Percentiles rank a stretch among this genome's conserved stretches.
phyloP scores from a whole-genome alignment of 2,888 invertebrate genomes.

The Eutolmus rufibarbis region DNA sequence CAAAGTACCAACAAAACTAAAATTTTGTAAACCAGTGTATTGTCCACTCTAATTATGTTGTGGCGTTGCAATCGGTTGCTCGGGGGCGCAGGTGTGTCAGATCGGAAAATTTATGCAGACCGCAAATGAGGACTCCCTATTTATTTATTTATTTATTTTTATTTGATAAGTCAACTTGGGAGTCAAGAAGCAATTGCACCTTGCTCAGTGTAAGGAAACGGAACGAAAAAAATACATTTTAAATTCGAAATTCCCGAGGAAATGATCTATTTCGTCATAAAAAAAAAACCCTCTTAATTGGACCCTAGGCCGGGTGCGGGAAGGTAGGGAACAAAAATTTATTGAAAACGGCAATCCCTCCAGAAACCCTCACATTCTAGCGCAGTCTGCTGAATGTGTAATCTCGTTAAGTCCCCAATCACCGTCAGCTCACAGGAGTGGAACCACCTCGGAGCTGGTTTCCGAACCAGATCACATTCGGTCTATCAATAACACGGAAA shows the following conservation, averaged over 20 bases:
- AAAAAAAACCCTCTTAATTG: not conserved
- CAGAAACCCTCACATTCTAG: not conserved
- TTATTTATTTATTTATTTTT: not conserved
- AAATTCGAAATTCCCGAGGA: not conserved
- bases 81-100: not conserved
- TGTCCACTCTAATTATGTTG: not conserved
- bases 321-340: not conserved
- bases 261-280: not conserved
- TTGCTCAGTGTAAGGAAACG: not conserved
- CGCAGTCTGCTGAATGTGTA: slow-evolving; percentile 2
- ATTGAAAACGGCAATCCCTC: not conserved
- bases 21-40: no score
- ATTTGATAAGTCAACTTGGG: not conserved
- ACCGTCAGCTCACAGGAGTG: not conserved
- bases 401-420: slow-evolving; percentile 34
- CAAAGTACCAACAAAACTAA: no score
- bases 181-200: not conserved
- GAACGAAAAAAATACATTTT: not conserved
- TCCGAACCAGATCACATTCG: slow-evolving; percentile 46
- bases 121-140: not conserved
- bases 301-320: not conserved
- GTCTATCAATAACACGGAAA: slow-evolving; percentile 45
- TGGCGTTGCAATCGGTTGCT: not conserved
- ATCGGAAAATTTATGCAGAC: not conserved
- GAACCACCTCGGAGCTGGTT: slow-evolving; percentile 17